A percentile compares a stretch with the other conserved stretches of the same genome.
Conservation (phyloP, 2,888 invertebrate genomes). For the Lepidonotus clava region DNA sequence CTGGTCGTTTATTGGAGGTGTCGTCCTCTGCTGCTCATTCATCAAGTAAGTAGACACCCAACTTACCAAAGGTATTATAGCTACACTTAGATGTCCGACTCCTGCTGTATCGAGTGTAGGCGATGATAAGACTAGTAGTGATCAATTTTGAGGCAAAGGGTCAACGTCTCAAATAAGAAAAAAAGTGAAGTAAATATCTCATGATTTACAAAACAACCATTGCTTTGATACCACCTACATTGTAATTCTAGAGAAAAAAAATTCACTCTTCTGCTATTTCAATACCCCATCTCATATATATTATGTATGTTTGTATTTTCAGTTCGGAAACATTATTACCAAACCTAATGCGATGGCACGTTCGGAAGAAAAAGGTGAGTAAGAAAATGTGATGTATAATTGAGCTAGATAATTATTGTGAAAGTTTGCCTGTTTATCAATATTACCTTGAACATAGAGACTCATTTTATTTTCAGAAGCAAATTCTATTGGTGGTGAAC, state of each 20-base stretch:
- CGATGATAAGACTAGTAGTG: too few relatives aligned
- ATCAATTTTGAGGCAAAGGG: too few relatives aligned
- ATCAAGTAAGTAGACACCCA: constrained; percentile 60
- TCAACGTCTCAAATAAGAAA: not conserved
- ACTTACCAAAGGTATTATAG: too few relatives aligned
- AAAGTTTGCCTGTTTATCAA: too few relatives aligned
- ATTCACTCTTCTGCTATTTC: not conserved
- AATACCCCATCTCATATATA: not conserved
- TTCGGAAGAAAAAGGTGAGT: constrained; percentile 56
- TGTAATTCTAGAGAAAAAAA: not conserved
- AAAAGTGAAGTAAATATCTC: not conserved
- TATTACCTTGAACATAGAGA: too few relatives aligned
- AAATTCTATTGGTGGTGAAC: too few relatives aligned
- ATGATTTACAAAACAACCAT: not conserved
- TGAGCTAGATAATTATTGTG: too few relatives aligned
- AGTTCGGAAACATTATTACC: constrained; percentile 62
- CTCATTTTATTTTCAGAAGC: too few relatives aligned
- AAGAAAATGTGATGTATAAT: too few relatives aligned
- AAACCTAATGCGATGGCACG: constrained; percentile 59
- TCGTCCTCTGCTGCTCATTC: constrained; percentile 58
- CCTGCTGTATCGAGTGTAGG: too few relatives aligned
- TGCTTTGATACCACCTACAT: not conserved
- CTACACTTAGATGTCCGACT: too few relatives aligned
- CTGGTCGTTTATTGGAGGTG: constrained; percentile 58
- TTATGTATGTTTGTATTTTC: constrained; percentile 33